These are phyloP conservation scores for Tetrax tetrax DNA, from an alignment of 2,113 vertebrate genomes.

Conservation along the genomic window DNA sequence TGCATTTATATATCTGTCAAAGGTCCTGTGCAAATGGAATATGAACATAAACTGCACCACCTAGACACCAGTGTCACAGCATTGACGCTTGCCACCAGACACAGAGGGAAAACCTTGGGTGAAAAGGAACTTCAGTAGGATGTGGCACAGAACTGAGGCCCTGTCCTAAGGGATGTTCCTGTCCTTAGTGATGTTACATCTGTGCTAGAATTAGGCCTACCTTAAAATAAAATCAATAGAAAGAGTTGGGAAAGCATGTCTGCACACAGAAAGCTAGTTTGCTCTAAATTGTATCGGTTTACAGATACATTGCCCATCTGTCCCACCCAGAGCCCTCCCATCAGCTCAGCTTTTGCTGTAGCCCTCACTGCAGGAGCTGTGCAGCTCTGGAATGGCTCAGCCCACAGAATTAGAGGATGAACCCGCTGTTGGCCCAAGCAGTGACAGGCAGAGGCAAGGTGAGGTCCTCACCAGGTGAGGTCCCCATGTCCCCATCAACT, in stretches of 20 bases:
- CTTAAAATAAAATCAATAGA: neutral
- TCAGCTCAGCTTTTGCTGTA: neutral
- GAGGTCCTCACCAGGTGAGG: neutral
- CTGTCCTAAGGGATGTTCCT: neutral
- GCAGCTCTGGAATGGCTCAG: neutral
- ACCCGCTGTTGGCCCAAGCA: fast-evolving
- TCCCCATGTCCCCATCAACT: neutral
- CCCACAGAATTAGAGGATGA: neutral
- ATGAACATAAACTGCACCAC: neutral
- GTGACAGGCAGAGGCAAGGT: neutral
- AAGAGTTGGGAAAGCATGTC: neutral
- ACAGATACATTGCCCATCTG: neutral
- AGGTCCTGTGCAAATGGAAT: neutral
- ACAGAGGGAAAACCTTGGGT: neutral
- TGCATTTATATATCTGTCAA: fast-evolving
- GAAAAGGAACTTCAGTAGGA: neutral
- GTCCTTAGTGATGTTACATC: neutral
- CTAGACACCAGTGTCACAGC: no score
- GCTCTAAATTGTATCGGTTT: neutral
- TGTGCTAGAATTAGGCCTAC: neutral
- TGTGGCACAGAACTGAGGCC: neutral
- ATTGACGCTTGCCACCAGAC: neutral
- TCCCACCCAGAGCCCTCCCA: neutral
- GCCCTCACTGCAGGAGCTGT: neutral
- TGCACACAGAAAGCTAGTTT: neutral